These are phyloP conservation scores for Coptodon bakossiorum DNA, from an alignment of 2,113 vertebrate genomes.

Conservation along the genomic window DNA sequence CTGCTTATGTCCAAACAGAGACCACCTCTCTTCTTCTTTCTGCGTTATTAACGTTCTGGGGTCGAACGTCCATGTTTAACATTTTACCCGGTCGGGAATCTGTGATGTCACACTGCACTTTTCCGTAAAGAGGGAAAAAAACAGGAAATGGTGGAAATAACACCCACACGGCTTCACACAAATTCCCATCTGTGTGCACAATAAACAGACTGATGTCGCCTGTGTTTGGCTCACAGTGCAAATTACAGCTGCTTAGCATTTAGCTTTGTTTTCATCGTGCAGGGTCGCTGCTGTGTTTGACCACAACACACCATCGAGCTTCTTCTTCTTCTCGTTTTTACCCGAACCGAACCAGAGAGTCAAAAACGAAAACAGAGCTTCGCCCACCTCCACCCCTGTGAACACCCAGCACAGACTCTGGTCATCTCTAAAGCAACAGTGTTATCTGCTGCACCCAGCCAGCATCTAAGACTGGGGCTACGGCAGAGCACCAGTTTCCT, in stretches of 20 bases:
- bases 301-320: not conserved
- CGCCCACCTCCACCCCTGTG: not conserved
- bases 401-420: rapidly evolving
- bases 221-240: not conserved
- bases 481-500: not conserved
- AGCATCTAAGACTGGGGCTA: not conserved
- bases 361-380: rapidly evolving
- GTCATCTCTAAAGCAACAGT: not conserved
- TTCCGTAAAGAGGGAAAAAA: not conserved
- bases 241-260: not conserved
- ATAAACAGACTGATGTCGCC: not conserved
- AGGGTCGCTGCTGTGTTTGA: not conserved
- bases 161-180: not conserved
- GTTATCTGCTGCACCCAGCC: not conserved
- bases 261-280: not conserved
- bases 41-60: not conserved
- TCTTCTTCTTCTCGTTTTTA: rapidly evolving
- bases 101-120: not conserved
- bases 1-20: not conserved
- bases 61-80: not conserved
- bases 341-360: not conserved
- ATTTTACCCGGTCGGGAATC: not conserved
- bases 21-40: not conserved
- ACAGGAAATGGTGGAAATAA: constrained; percentile 36
- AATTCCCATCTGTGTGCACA: not conserved